Conservation (phyloP, 1,140 invertebrate species). For the Drosophila lacertosa region DNA sequence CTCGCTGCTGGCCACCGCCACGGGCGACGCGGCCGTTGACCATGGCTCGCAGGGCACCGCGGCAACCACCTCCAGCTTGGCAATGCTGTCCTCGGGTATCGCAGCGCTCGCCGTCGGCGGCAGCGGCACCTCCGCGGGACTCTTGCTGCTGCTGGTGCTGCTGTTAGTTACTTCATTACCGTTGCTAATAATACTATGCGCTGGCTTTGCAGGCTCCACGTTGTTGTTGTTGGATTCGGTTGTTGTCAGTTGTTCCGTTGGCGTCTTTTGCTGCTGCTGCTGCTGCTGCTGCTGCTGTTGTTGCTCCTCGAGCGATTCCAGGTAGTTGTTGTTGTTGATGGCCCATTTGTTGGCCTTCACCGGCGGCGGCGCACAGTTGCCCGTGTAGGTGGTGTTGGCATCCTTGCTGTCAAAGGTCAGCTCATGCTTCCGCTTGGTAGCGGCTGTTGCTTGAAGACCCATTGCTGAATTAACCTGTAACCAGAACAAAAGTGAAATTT, state of each 20-base stretch:
- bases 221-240: constrained; percentile 59
- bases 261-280: constrained; percentile 36
- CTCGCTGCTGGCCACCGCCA: constrained; percentile 36
- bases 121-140: constrained; percentile 73
- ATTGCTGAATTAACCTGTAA: constrained; percentile 90
- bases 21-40: constrained; percentile 45
- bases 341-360: constrained; percentile 85
- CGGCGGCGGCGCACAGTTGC: constrained; percentile 82
- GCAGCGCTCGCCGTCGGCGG: constrained; percentile 73
- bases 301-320: constrained; percentile 76
- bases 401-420: constrained; percentile 83
- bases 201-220: constrained; percentile 45
- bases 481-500: constrained; percentile 46
- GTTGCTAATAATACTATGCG: constrained; percentile 75
- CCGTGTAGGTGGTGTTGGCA: constrained; percentile 75
- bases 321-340: constrained; percentile 81
- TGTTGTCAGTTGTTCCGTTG: constrained; percentile 35
- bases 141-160: constrained; percentile 41
- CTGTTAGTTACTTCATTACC: constrained; percentile 80
- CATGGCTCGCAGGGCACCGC: constrained; percentile 76
- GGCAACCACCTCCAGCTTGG: constrained; percentile 83
- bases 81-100: constrained; percentile 85
- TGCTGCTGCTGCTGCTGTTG: constrained; percentile 43
- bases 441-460: constrained; percentile 90
- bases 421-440: constrained; percentile 88